Conservation (phyloP, 2,113 vertebrate species). For the Lepus europaeus region DNA sequence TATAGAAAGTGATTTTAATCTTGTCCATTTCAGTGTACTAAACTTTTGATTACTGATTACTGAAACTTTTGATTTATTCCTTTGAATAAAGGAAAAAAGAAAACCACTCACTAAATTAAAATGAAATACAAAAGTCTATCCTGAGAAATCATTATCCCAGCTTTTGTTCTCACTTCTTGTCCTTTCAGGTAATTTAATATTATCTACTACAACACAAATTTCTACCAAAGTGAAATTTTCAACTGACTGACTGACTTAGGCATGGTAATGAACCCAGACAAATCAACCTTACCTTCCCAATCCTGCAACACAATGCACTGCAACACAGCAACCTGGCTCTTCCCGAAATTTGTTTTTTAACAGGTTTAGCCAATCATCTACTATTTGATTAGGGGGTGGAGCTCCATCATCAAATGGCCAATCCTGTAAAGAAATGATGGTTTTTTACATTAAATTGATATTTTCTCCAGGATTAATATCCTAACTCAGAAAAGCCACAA, state of each 20-base stretch:
- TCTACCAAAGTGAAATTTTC: slow-evolving; percentile 52
- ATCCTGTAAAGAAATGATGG: slow-evolving; percentile 88
- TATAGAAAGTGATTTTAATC: slow-evolving; percentile 36
- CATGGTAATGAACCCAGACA: not conserved
- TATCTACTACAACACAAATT: slow-evolving; percentile 55
- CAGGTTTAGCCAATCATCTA: slow-evolving; percentile 98
- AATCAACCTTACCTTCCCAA: slow-evolving; percentile 92
- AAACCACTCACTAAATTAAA: slow-evolving; percentile 26
- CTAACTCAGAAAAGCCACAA: not conserved
- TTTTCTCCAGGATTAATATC: slow-evolving; percentile 32
- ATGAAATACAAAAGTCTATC: not conserved
- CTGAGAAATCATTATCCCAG: slow-evolving; percentile 26
- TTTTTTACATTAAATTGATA: slow-evolving; percentile 50
- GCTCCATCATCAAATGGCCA: slow-evolving; percentile 99
- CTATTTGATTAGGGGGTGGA: slow-evolving; percentile 96
- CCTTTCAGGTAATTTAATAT: slow-evolving; percentile 64
- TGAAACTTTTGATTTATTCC: no score
- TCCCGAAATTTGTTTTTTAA: slow-evolving; percentile 97
- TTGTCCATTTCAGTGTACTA: slow-evolving; percentile 51
- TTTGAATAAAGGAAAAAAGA: slow-evolving; percentile 10
- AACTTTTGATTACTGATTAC: slow-evolving; percentile 46
- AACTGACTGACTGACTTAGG: not conserved
- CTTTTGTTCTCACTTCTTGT: slow-evolving; percentile 62
- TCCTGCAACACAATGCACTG: slow-evolving; percentile 98
- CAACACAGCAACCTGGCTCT: slow-evolving; percentile 96